These are phyloP conservation scores for Zosterops borbonicus DNA, from an alignment of 2,113 vertebrate species.

Conservation along the genomic window DNA sequence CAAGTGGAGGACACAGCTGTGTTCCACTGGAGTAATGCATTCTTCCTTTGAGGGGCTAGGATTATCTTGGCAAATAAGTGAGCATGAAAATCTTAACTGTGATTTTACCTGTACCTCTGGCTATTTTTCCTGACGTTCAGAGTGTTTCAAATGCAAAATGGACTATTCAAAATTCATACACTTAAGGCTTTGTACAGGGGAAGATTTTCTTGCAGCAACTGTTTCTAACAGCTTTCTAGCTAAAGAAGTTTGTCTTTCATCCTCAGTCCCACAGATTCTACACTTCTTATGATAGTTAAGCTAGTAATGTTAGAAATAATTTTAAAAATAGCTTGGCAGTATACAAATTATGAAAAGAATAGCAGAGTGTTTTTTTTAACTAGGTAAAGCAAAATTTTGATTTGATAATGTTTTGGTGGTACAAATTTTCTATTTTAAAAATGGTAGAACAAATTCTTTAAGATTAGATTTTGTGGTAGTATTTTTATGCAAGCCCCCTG, in stretches of 20 bases:
- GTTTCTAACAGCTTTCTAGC: not conserved
- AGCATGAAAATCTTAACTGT: not conserved
- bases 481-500: not conserved
- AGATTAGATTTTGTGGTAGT: not conserved
- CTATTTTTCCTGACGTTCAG: not conserved
- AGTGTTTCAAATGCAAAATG: not conserved
- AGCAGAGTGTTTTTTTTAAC: not conserved
- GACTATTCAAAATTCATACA: not conserved
- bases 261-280: not conserved
- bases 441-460: not conserved
- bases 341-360: not conserved
- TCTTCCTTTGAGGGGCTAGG: not conserved
- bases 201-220: not conserved
- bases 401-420: not conserved
- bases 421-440: not conserved
- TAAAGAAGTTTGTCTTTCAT: not conserved
- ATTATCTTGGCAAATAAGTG: not conserved
- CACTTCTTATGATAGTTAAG: not conserved
- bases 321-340: not conserved
- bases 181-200: not conserved
- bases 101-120: not conserved
- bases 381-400: not conserved
- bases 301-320: not conserved
- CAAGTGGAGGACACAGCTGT: not conserved
- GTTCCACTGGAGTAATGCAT: not conserved